Percentiles rank a stretch among this genome's conserved stretches.
Evolutionary conservation across 2,797 vertebrate species (phyloP).

Genomic region (Sebastes minor): DNA sequence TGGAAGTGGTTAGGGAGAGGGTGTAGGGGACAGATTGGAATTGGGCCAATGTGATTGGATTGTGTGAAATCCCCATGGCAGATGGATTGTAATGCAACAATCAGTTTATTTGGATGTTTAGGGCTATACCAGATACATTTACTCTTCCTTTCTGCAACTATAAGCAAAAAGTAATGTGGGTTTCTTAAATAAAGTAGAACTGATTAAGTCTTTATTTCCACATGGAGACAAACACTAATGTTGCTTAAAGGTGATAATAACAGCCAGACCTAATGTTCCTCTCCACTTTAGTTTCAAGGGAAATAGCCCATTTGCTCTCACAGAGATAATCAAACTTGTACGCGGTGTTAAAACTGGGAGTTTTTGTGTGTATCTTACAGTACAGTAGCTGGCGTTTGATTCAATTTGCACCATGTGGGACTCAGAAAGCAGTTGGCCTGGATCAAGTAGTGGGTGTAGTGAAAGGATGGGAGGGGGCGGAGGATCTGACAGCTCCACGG

Average conservation of each 20-base stretch:
- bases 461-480: conserved; percentile 55
- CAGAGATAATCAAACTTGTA: conserved; percentile 8
- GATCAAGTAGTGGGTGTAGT: conserved; percentile 71
- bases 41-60: neutral
- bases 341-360: conserved; percentile 7
- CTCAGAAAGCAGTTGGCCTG: conserved; percentile 65
- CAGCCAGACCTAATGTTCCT: neutral
- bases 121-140: neutral
- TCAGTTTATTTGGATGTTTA: neutral
- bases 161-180: neutral
- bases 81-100: neutral
- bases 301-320: neutral
- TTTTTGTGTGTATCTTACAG: conserved; percentile 34
- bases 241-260: neutral
- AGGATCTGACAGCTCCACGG: conserved; percentile 54
- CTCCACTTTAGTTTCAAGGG: neutral
- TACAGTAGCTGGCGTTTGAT: conserved; percentile 52
- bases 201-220: neutral
- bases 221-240: neutral
- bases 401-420: conserved; percentile 67
- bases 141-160: neutral
- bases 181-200: neutral
- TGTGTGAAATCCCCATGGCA: neutral
- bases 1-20: too few relatives aligned
- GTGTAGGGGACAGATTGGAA: too few relatives aligned